phyloP scores from a whole-genome alignment of 2,113 vertebrate species.

The Marcusenius ussheri region DNA sequence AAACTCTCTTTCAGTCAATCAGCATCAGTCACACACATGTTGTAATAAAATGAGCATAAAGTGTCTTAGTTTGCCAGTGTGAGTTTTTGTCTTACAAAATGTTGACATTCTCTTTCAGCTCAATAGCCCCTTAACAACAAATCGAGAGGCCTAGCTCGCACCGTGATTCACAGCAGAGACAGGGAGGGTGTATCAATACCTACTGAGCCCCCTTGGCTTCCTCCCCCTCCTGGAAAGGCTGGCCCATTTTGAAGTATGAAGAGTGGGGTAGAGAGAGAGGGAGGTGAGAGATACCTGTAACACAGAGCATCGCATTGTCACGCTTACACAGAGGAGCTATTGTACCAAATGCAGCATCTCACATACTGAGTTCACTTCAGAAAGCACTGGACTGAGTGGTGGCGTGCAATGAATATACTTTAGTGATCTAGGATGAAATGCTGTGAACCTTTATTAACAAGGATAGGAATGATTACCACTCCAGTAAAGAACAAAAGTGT shows the following conservation, averaged over 20 bases:
- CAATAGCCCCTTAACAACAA: conserved; percentile 18
- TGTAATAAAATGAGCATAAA: neutral
- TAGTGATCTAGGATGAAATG: neutral
- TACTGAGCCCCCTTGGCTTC: neutral
- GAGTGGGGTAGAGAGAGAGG: neutral
- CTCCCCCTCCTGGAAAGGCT: conserved; percentile 10
- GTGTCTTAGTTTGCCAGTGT: neutral
- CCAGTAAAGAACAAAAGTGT: neutral
- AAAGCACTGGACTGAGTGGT: neutral
- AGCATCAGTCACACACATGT: neutral
- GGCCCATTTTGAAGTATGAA: neutral
- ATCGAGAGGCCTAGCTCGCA: conserved; percentile 21
- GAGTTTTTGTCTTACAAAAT: conserved; percentile 12
- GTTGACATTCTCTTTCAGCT: conserved; percentile 27
- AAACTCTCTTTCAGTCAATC: neutral
- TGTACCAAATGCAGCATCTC: conserved; percentile 5
- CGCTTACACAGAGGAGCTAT: conserved; percentile 20
- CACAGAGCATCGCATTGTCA: conserved; percentile 32
- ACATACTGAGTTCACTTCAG: neutral
- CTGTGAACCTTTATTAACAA: neutral
- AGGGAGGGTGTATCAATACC: conserved; percentile 19
- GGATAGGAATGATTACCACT: neutral
- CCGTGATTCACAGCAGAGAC: conserved; percentile 15
- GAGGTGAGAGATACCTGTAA: conserved; percentile 23
- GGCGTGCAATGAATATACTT: neutral